Percentiles rank a stretch among this genome's conserved stretches.
phyloP scores from a whole-genome alignment of 2,797 vertebrate genomes.

The Tympanoctomys barrerae region DNA sequence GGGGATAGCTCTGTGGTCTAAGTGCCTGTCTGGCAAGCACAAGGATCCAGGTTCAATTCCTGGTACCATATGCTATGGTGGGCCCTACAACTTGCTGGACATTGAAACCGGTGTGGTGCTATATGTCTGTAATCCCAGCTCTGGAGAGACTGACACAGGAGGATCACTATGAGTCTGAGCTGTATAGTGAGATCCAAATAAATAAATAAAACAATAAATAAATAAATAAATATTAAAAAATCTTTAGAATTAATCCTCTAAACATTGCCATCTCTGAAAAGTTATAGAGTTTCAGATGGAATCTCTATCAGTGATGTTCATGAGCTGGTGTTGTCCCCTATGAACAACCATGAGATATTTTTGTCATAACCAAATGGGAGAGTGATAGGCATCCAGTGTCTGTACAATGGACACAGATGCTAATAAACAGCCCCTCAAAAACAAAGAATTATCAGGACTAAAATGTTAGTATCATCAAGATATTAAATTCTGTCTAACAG shows the following conservation, averaged over 20 bases:
- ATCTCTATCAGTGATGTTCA: background rate
- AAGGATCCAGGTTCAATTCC: no score
- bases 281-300: background rate
- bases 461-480: background rate
- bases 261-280: background rate
- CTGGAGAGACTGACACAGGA: no score
- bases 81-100: no score
- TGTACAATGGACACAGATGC: background rate
- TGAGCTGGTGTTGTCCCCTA: background rate
- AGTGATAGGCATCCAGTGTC: background rate
- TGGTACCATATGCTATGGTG: no score
- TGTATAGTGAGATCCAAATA: no score
- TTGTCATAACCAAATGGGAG: background rate
- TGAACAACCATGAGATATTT: background rate
- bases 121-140: no score
- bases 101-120: no score
- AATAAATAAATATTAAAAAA: no score
- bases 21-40: no score
- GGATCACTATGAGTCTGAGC: no score
- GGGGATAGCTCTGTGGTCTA: no score
- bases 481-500: background rate
- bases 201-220: no score
- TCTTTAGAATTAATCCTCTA: background rate
- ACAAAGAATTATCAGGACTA: background rate
- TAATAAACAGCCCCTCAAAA: background rate